Evolutionary conservation across 1,140 invertebrate species (phyloP), one percentile per base, ranked within the genome.

Genomic region (Kradibia gibbosae): DNA sequence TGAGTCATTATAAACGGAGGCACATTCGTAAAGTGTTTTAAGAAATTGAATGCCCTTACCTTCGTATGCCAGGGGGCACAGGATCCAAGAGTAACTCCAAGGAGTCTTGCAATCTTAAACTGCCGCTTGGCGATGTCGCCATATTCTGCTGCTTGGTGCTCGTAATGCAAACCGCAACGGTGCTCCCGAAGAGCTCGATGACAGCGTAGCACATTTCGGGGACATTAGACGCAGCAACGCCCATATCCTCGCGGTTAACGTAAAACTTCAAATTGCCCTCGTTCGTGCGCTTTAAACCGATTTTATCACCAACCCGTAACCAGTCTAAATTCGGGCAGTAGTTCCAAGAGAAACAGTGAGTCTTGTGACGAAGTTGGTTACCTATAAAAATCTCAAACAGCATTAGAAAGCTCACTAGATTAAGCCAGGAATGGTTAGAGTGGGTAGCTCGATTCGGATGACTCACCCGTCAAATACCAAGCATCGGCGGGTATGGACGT

Each of bases 231-330:
- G 95, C 95, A 34, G 95, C 95, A n/a, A 95, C 92, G n/a, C 96
- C 95, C 88, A 97, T 93, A 86, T 97, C 96, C 89, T 96, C 95
- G 0, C 96, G 95, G 89, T 98, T 97, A 1, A 98, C 91, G 80
- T 92, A 92, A 71, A 94, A 92, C 67, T 93, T 93, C 0, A 95
- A 90, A 50, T 92, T 92, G 7, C 90, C 92, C 82, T 94, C 94
- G 73, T 90, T 90, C 22, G 92, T 94, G 85, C 92, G 92, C 85
- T 95, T 94, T 20, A 95, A 85, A 1, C 94, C 94, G 22, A 96
- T 92, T 74, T 94, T 92, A 88, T 95, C 96, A 0, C 95, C 95
- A 2, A 94, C 92, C 36, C 95, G 92, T 10, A 98, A 87, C 94
- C 96, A 96, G 83, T 96, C 95, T 72, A 97, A 92, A 77, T 94